A percentile compares a stretch with the other conserved stretches of the same genome.
phyloP scores from a whole-genome alignment of 1,140 invertebrate genomes.

The Micrasema longulum region DNA sequence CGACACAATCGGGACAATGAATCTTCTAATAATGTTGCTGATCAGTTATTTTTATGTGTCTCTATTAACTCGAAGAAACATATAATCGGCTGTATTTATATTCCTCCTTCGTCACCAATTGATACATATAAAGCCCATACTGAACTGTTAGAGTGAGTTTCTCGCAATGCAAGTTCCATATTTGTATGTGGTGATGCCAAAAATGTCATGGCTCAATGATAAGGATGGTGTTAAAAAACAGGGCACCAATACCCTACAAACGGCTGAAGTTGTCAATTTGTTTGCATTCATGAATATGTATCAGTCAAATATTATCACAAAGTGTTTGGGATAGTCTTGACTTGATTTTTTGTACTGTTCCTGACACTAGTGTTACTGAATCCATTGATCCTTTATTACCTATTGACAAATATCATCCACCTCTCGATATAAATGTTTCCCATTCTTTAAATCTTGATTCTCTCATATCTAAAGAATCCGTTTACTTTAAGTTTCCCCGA shows the following conservation, averaged over 20 bases:
- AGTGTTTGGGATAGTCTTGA: background rate
- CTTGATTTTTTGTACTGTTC: background rate
- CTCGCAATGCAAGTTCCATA: background rate
- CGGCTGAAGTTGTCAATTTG: background rate
- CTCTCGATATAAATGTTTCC: background rate
- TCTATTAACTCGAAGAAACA: background rate
- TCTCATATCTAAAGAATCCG: too few relatives aligned
- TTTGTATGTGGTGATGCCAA: conserved; percentile 5
- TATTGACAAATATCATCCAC: background rate
- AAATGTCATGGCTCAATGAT: too few relatives aligned
- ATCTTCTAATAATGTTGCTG: background rate
- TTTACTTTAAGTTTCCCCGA: too few relatives aligned
- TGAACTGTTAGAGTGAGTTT: background rate
- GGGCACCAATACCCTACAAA: background rate
- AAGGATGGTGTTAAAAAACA: background rate
- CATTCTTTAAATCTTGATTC: too few relatives aligned
- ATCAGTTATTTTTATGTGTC: background rate
- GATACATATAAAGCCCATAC: background rate
- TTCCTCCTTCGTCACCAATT: background rate
- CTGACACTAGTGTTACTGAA: background rate
- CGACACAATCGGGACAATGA: too few relatives aligned
- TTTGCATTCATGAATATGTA: conserved; percentile 4
- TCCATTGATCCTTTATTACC: too few relatives aligned
- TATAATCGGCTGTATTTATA: background rate
- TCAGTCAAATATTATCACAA: background rate